These are phyloP conservation scores for Tachycineta bicolor DNA, from an alignment of 2,113 vertebrate genomes.

Conservation along the genomic window DNA sequence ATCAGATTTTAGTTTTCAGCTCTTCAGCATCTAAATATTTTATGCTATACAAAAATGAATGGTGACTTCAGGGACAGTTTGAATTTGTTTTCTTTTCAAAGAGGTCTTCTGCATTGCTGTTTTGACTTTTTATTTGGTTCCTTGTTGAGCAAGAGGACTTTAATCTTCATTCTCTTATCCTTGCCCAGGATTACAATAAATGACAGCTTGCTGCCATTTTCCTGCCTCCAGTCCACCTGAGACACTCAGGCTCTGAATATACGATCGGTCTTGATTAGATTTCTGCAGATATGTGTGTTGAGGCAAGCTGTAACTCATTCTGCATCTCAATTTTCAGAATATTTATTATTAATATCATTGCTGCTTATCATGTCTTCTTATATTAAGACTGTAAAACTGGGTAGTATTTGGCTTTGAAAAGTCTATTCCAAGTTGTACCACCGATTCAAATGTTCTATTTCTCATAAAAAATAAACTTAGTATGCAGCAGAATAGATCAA, in stretches of 20 bases:
- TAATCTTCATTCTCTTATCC: neutral
- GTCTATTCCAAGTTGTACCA: neutral
- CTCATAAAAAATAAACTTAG: neutral
- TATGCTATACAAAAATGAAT: rapidly evolving
- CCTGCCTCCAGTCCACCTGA: neutral
- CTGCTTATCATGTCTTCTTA: neutral
- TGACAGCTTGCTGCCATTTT: constrained; percentile 3
- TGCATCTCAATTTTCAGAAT: neutral
- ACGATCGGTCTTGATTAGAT: constrained; percentile 49
- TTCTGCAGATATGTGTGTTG: neutral
- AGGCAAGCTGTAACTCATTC: neutral
- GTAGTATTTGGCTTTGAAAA: neutral
- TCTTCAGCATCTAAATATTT: neutral
- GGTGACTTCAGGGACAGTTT: neutral
- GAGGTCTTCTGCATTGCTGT: neutral
- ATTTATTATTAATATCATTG: constrained; percentile 41
- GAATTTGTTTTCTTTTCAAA: neutral
- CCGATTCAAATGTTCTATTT: neutral
- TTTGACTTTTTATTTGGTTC: neutral
- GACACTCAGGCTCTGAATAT: neutral
- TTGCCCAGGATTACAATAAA: neutral
- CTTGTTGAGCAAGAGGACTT: neutral
- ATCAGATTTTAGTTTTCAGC: neutral
- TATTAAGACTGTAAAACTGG: neutral
- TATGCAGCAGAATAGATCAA: neutral